Conservation (phyloP, 2,113 vertebrate species). For the Zosterops pallidus region DNA sequence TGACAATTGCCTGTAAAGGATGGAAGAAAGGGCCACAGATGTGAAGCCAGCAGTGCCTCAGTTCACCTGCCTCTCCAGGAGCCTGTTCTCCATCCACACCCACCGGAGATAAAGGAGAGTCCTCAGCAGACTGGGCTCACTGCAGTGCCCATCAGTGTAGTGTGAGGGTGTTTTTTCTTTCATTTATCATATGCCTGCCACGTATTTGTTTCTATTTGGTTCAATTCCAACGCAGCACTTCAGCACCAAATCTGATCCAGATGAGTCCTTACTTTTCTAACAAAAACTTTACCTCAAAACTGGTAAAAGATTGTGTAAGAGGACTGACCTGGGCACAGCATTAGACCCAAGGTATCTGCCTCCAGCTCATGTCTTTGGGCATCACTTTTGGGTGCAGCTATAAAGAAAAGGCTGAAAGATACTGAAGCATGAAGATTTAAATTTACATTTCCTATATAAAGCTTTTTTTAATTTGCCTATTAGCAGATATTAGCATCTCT, state of each 20-base stretch:
- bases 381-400: background rate
- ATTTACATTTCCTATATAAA: background rate
- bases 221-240: background rate
- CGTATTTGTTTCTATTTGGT: background rate
- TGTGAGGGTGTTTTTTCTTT: background rate
- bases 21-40: background rate
- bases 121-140: background rate
- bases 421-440: background rate
- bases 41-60: background rate
- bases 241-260: background rate
- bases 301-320: background rate
- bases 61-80: background rate
- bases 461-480: background rate
- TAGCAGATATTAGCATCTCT: background rate
- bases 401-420: background rate
- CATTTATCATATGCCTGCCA: background rate
- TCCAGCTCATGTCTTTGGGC: background rate
- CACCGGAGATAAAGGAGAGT: background rate
- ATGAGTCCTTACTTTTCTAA: background rate
- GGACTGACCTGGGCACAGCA: background rate
- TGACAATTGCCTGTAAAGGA: background rate
- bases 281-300: background rate
- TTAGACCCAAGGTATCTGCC: background rate
- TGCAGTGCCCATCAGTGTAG: accelerated
- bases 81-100: background rate